Evolutionary conservation across 2,797 vertebrate genomes (phyloP).

Genomic region (Bucorvus abyssinicus): DNA sequence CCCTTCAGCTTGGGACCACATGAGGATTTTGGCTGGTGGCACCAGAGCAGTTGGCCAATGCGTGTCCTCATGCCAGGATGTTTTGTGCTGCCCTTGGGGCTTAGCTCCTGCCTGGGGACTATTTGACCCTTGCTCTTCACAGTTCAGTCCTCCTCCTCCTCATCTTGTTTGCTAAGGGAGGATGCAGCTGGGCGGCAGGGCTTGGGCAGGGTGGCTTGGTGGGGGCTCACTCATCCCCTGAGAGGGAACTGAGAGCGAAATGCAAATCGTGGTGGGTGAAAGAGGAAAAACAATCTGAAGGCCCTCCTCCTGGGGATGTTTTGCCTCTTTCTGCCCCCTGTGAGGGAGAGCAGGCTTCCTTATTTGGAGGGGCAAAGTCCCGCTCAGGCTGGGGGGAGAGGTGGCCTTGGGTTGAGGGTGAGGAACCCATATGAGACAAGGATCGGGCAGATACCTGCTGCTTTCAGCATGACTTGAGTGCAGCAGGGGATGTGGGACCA

Average conservation of each 20-base stretch:
- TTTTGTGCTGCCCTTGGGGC: not conserved
- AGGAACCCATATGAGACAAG: rapidly evolving
- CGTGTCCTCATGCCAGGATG: not conserved
- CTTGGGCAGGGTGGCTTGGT: not conserved
- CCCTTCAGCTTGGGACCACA: not conserved
- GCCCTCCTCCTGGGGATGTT: not conserved
- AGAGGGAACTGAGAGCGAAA: conserved; percentile 61
- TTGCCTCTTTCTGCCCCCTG: not conserved
- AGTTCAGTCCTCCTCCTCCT: not conserved
- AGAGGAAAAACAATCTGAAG: not conserved
- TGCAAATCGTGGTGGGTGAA: conserved; percentile 38
- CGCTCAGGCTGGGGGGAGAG: not conserved
- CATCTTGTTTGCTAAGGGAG: not conserved
- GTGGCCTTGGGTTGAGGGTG: not conserved
- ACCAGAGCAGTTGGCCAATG: rapidly evolving
- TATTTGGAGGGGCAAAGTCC: not conserved
- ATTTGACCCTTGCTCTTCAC: not conserved
- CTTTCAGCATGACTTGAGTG: not conserved
- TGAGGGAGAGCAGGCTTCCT: not conserved
- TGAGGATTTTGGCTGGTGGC: not conserved
- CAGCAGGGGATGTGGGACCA: not conserved
- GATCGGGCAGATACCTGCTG: not conserved
- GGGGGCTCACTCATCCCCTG: rapidly evolving
- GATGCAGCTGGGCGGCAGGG: not conserved
- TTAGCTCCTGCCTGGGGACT: not conserved